Evolutionary conservation across 92 coral and sea anemone species (phyloP).

Genomic region (Actinostola sp.): DNA sequence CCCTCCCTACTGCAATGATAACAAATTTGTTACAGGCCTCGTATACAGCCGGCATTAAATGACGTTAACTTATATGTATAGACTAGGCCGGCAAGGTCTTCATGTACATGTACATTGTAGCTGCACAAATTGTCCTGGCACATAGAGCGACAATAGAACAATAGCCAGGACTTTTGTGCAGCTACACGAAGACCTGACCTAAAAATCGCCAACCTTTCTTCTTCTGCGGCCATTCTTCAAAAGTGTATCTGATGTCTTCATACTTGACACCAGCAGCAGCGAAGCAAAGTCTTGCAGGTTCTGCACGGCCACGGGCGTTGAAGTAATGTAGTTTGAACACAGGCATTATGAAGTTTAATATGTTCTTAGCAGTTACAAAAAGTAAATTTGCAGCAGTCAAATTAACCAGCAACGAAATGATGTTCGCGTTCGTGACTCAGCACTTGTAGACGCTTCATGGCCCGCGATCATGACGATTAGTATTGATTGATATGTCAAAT

Average conservation of each 20-base stretch:
- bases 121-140: too few species aligned
- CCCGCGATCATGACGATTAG: too few species aligned
- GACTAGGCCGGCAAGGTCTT: too few species aligned
- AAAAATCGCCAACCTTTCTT: constrained; percentile 30
- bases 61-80: too few species aligned
- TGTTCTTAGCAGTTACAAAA: background rate
- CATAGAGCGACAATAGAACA: too few species aligned
- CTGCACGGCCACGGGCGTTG: constrained; percentile 39
- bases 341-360: constrained; percentile 17
- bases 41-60: too few species aligned
- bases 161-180: background rate
- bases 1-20: too few species aligned
- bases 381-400: background rate
- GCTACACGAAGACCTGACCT: background rate
- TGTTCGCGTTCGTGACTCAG: too few species aligned
- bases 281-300: constrained; percentile 23
- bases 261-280: constrained; percentile 34
- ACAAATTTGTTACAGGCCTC: too few species aligned
- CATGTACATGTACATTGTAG: too few species aligned
- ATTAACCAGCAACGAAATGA: background rate
- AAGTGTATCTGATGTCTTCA: constrained; percentile 27
- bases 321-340: constrained; percentile 38
- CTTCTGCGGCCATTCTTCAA: constrained; percentile 25
- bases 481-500: too few species aligned
- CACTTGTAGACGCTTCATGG: too few species aligned